phyloP scores from a whole-genome alignment of 2,113 vertebrate genomes.

The Oryzias melastigma region DNA sequence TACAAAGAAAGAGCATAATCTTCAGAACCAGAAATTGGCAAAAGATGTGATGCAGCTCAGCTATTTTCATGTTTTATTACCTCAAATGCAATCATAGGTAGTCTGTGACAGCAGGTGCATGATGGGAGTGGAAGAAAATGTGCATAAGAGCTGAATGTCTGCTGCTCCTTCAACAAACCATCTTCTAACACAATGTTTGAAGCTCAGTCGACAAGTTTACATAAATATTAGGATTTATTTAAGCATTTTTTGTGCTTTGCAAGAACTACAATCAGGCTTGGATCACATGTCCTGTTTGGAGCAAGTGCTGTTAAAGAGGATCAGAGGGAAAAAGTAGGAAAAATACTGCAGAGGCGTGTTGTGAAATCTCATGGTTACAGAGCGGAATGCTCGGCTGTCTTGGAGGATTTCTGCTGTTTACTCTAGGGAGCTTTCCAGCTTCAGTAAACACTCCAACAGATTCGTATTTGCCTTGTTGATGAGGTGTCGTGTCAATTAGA shows the following conservation, averaged over 20 bases:
- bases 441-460: not conserved
- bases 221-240: too few relatives aligned
- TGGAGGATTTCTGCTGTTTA: not conserved
- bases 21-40: not conserved
- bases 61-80: slow-evolving; percentile 12
- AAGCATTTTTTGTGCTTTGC: too few relatives aligned
- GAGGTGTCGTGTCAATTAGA: not conserved
- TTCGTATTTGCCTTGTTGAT: not conserved
- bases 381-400: not conserved
- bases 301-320: not conserved
- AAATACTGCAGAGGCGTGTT: not conserved
- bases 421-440: not conserved
- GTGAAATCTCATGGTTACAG: not conserved
- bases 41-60: not conserved
- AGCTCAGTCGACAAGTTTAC: too few relatives aligned
- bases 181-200: too few relatives aligned
- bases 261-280: not conserved
- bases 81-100: not conserved
- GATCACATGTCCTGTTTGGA: not conserved
- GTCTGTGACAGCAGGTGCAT: not conserved
- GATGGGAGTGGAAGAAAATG: not conserved
- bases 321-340: not conserved
- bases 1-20: slow-evolving; percentile 1
- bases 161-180: too few relatives aligned
- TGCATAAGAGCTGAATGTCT: too few relatives aligned